These are phyloP conservation scores for Cinclus cinclus DNA, from an alignment of 2,113 vertebrate genomes.

Conservation along the genomic window DNA sequence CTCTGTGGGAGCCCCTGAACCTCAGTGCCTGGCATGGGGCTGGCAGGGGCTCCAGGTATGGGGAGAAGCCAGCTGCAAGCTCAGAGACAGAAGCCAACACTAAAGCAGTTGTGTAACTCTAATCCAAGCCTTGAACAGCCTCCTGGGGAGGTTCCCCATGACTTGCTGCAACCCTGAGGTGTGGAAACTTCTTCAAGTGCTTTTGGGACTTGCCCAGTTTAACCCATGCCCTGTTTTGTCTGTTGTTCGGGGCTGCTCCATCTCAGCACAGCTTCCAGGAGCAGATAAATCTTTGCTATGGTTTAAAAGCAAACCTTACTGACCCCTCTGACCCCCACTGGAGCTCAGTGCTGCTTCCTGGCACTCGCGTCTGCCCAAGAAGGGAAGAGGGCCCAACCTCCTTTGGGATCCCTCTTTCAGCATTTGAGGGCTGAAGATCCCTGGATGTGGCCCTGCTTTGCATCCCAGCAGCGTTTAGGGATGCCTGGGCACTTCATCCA, in stretches of 20 bases:
- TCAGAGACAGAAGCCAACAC: background rate
- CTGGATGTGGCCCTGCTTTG: background rate
- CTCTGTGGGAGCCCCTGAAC: background rate
- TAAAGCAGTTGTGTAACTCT: background rate
- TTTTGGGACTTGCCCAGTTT: background rate
- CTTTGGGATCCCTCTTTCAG: background rate
- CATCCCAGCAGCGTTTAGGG: background rate
- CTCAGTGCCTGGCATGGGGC: background rate
- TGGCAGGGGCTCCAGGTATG: background rate
- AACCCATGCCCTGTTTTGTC: background rate
- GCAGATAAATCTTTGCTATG: background rate
- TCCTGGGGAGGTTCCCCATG: background rate
- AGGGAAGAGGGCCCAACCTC: background rate
- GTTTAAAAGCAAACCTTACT: background rate
- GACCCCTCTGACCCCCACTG: background rate
- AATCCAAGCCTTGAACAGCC: background rate
- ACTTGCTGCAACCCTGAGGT: background rate
- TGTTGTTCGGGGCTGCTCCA: background rate
- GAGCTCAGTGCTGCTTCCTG: background rate
- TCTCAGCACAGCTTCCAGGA: background rate
- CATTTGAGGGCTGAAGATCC: background rate
- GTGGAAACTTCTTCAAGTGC: background rate
- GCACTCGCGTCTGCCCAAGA: background rate
- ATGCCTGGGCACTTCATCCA: background rate
- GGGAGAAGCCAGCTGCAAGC: background rate